Evolutionary conservation across 2,113 vertebrate species (phyloP), one percentile per base, ranked within the genome.

Genomic region (Camelus dromedarius): DNA sequence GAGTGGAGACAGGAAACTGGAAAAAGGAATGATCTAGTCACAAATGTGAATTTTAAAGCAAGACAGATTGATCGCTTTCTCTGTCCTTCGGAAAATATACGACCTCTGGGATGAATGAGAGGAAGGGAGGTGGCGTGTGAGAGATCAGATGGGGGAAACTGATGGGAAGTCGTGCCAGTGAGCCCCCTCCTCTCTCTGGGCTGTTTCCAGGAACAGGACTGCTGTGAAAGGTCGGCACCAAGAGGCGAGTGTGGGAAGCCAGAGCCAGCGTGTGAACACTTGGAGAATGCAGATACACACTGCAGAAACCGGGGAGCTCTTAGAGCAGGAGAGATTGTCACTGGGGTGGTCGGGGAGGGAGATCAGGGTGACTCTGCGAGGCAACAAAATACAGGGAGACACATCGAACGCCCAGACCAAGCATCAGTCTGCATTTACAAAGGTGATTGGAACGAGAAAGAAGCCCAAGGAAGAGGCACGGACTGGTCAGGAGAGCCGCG

Each of bases 41-140:
- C 32, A 93, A 81, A 52, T 20, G 30, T 66, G 83, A 84, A 46
- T 80, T 75, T 85, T 89, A 97, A 93, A 91, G 77, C 35, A 62
- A 83, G 89, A 77, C 67, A 73, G 84, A 62, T 35, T 38, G 38
- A 42, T 42, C 6, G 70, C n/a, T 62, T 84, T 85, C 52, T 79
- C 28, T 64, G 58, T 82, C 79, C 38, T 89, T 35, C 42, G 83
- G n/a, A 70, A 87, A 92, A 90, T 89, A 20, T 52, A 35, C 83
- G 6, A 58, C n/a, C 30, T 70, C 75, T 84, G 90, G 86, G 87
- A 80, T 75, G 48, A 72, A 92, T 30, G 42, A 52, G n/a, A 30
- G 24, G 30, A 66, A 69, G 8, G 62, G 32, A 46, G 18, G 19
- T 24, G 13, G 26, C 22, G 46, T 54, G 20, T 32, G 73, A 70